Base-by-base conservation (phyloP, 1,140 invertebrate species). In the Drosophila mayri region DNA sequence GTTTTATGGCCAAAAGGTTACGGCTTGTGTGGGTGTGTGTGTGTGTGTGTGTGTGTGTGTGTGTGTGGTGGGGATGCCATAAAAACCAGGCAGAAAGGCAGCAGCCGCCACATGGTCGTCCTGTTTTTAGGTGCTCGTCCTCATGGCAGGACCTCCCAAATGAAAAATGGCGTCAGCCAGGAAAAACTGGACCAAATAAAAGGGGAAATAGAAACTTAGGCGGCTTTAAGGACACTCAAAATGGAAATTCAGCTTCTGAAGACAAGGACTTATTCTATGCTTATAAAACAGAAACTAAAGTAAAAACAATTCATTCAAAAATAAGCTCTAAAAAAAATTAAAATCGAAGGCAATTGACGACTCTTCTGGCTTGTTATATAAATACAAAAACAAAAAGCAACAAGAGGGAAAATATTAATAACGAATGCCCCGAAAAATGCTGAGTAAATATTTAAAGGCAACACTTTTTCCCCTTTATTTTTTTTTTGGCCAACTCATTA, bases 1-100 rank as follows among this genome's bases (percentile, higher is more conserved):
- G 79, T 82, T 86, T 88, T 88, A 88, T 81, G 79, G 76, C 80
- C 74, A 70, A 87, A 87, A 87, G 83, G 83, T 88, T 87, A 85
- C 66, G 73, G 79, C 44, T 58, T 41, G 30, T 8, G 28, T 18
- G 38, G 16, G 28, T 37, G 28, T 57, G 60, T 50, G 62, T 41
- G 30, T 50, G 62, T 41, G 30, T 8, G 28, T 18, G 38, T 16
- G 28, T 37, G 28, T 57, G 60, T 50, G 62, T 41, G 30, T 9
- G 28, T 20, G 38, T 18, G 28, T 32, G 28, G 60, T 41, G 58
- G 61, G 49, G 25, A 20, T 80, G 68, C 68, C 85, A 88, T 88
- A 88, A 88, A 88, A 88, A 88, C 84, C 84, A 88, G 84, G 81
- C 81, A 37, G 55, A 54, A n/a, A 28, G 25, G 47, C 49, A 32